Evolutionary conservation across 2,113 vertebrate species (phyloP), one percentile per base, ranked within the genome.

Genomic region (Saguinus midas): DNA sequence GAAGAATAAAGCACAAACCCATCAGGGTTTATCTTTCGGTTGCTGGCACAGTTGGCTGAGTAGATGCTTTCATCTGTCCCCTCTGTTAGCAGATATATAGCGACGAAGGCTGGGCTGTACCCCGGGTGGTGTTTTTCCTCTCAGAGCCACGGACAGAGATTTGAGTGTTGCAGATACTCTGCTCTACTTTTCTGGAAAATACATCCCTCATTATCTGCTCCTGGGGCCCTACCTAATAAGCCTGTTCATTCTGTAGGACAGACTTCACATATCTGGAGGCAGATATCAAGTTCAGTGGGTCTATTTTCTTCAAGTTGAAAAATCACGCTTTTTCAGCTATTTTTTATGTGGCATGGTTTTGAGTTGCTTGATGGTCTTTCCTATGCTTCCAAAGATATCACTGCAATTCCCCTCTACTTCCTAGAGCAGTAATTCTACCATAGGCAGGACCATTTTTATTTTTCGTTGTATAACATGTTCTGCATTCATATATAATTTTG

Each of bases 101-200:
- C 3, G 0, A 18, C 20, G 0, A 0, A 9, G 13, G 20, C 3
- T 32, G 13, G 55, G 9, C 2, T 18, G 40, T 57, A 70, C 20
- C 37, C 16, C 0, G 3, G 32, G 20, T 40, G 29, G 50, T 21
- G 6, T 6, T 17, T 80, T 66, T 79, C 25, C 8, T 82, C 61
- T 68, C 12, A 40, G 32, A 58, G n/a, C 5, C 11, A 0, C 66
- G 16, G 64, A 35, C 29, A 21, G 40, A 72, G 57, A 72, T 13
- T 3, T 8, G 57, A 25, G 29, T 45, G 29, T 35, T 66, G 8
- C 20, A 50, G 43, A 73, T 9, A 40, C 9, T 14, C 32, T 52
- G 17, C 17, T 88, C 17, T 4, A 25, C 37, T 45, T 81, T 57
- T 70, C 35, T 91, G 79, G 23, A 78, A 48, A 23, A 2, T 58